A percentile compares a stretch with the other conserved stretches of the same genome.
Evolutionary conservation across 2,797 vertebrate genomes (phyloP).

Genomic region (Lacerta agilis): DNA sequence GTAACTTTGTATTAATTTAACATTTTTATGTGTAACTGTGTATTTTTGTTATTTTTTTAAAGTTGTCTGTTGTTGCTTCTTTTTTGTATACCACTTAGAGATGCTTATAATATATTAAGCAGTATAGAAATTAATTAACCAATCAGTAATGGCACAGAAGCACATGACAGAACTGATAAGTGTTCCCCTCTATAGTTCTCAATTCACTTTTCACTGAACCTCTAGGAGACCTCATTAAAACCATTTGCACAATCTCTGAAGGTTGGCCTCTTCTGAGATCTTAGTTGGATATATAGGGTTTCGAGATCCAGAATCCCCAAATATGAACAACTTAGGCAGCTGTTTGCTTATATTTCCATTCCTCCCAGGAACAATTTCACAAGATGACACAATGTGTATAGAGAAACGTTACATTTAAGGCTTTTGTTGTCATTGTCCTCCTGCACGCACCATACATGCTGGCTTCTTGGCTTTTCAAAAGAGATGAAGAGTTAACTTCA

Average conservation of each 20-base stretch:
- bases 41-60: no score
- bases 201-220: background rate
- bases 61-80: no score
- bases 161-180: background rate
- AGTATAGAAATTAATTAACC: no score
- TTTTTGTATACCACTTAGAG: no score
- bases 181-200: background rate
- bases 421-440: background rate
- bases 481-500: background rate
- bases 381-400: background rate
- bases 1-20: no score
- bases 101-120: no score
- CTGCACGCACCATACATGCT: background rate
- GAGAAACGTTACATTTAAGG: background rate
- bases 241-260: background rate
- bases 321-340: background rate
- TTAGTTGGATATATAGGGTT: background rate
- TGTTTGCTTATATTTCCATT: background rate
- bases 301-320: background rate
- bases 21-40: no score
- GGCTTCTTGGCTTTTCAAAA: background rate
- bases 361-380: background rate
- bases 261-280: background rate
- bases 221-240: background rate
- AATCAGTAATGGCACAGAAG: background rate